Percentiles rank a stretch among this genome's conserved stretches.
Evolutionary conservation across 2,888 invertebrate genomes (phyloP).

Genomic region (Drosophila infuscata): DNA sequence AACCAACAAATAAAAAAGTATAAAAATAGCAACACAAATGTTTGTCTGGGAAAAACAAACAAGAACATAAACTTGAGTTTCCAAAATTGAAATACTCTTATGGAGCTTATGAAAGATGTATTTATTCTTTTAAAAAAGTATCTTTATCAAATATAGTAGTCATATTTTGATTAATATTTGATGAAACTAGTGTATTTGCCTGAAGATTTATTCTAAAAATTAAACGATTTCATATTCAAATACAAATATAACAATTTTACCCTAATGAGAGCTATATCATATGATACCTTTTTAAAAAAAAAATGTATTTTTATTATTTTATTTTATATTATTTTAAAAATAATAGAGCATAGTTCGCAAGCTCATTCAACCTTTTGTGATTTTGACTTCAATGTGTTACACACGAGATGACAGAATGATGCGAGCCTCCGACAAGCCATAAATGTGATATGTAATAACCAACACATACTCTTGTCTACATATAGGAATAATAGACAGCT

Average conservation of each 20-base stretch:
- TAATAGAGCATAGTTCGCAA: background rate
- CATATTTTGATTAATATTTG: background rate
- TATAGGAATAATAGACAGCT: constrained; percentile 33
- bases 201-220: background rate
- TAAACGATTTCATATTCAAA: background rate
- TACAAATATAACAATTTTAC: background rate
- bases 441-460: constrained; percentile 25
- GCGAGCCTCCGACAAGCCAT: constrained; percentile 9
- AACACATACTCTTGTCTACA: constrained; percentile 1
- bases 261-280: background rate
- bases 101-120: background rate
- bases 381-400: constrained; percentile 5
- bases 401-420: constrained; percentile 9
- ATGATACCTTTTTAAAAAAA: background rate
- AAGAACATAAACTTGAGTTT: background rate
- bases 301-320: background rate
- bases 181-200: background rate
- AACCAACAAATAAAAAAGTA: constrained; percentile 28
- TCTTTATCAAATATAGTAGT: background rate
- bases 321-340: background rate
- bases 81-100: constrained; percentile 3
- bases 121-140: background rate
- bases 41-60: background rate
- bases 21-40: constrained; percentile 16
- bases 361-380: background rate